These are phyloP conservation scores for Micromussa lordhowensis DNA, from an alignment of 92 coral and sea anemone species.

Conservation along the genomic window DNA sequence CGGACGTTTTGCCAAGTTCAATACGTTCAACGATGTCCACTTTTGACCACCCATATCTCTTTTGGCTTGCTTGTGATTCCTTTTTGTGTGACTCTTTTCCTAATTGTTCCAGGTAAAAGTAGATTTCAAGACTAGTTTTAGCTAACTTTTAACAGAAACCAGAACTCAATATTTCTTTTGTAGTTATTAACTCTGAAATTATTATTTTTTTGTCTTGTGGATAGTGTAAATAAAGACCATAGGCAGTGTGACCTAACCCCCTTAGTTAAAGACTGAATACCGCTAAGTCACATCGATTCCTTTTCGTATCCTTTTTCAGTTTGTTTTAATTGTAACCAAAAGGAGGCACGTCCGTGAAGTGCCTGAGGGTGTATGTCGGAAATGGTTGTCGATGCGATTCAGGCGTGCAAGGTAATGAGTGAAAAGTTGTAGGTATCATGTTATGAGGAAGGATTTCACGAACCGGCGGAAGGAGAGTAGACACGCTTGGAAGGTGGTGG, in stretches of 20 bases:
- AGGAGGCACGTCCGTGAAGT: conserved; percentile 22
- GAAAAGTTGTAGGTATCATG: conserved; percentile 36
- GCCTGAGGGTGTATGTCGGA: conserved; percentile 40
- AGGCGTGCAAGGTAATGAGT: conserved; percentile 40
- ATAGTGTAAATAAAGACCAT: not conserved
- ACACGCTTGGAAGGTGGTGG: conserved; percentile 33
- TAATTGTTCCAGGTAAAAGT: not conserved
- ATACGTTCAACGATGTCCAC: not conserved
- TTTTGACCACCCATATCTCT: not conserved
- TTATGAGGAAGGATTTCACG: conserved; percentile 39
- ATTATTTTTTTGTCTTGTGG: not conserved
- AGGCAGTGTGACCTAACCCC: not conserved
- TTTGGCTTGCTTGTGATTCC: not conserved
- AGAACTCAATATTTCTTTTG: not conserved
- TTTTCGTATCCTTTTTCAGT: not conserved
- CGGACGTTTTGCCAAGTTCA: not conserved
- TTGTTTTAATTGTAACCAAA: conserved; percentile 33
- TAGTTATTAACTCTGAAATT: not conserved
- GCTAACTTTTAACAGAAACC: no score
- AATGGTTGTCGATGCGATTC: conserved; percentile 45
- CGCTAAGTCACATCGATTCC: not conserved
- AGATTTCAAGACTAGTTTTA: no score
- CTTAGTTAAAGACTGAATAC: not conserved
- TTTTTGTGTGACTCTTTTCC: not conserved
- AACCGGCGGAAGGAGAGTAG: conserved; percentile 47